A percentile compares a stretch with the other conserved stretches of the same genome.
Evolutionary conservation across 2,888 invertebrate species (phyloP).

Genomic region (Scaptomyza reducta): DNA sequence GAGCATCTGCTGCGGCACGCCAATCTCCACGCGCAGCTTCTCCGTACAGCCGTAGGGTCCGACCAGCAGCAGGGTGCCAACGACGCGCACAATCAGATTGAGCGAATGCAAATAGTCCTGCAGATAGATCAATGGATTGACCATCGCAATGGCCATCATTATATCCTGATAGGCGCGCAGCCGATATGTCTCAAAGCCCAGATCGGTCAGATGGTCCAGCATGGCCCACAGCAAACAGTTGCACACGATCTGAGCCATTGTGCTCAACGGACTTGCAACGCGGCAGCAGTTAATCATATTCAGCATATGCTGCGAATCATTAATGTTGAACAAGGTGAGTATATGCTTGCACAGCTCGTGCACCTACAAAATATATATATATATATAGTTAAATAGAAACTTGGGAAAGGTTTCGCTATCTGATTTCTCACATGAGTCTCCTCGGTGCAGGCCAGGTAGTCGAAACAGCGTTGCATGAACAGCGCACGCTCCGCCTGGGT

Average conservation of each 20-base stretch:
- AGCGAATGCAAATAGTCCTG: conserved; percentile 51
- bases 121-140: conserved; percentile 51
- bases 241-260: conserved; percentile 58
- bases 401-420: too few relatives aligned
- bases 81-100: conserved; percentile 52
- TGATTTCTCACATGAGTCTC: conserved; percentile 56
- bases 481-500: conserved; percentile 49
- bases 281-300: conserved; percentile 60
- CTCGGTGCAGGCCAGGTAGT: conserved; percentile 63
- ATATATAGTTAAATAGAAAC: too few relatives aligned
- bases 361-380: conserved; percentile 39
- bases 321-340: conserved; percentile 37
- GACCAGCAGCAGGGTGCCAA: conserved; percentile 27
- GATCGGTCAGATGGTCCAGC: conserved; percentile 47
- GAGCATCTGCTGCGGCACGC: conserved; percentile 34
- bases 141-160: conserved; percentile 47
- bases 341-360: conserved; percentile 53
- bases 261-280: conserved; percentile 41
- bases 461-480: conserved; percentile 56
- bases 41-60: conserved; percentile 53
- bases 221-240: conserved; percentile 60
- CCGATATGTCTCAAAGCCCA: conserved; percentile 39
- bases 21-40: conserved; percentile 45
- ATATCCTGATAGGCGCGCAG: conserved; percentile 48
- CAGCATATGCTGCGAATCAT: conserved; percentile 44